phyloP scores from a whole-genome alignment of 2,888 invertebrate genomes.

The Globia sparganii region DNA sequence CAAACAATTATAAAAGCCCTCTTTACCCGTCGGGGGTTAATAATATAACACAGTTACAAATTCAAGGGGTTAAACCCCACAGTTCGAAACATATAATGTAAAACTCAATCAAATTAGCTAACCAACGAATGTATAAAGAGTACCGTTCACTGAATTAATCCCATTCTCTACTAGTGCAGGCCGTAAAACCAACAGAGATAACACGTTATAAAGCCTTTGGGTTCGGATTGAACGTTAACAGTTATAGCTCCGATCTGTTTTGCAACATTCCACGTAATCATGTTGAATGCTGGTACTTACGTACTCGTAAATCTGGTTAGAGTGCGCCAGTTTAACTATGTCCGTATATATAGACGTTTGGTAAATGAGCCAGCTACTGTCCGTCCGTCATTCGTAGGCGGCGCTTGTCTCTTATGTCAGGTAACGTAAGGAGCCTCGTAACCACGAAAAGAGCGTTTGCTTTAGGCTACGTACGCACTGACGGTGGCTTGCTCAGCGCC shows the following conservation, averaged over 20 bases:
- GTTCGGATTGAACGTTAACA: constrained; percentile 64
- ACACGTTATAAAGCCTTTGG: constrained; percentile 57
- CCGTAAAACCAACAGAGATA: constrained; percentile 61
- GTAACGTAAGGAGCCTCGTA: constrained; percentile 13
- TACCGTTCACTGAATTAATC: constrained; percentile 54
- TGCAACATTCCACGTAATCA: constrained; percentile 59
- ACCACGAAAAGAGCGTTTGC: constrained; percentile 11
- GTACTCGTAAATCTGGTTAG: constrained; percentile 56
- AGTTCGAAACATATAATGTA: constrained; percentile 34
- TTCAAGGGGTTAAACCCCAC: constrained; percentile 9
- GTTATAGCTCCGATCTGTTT: constrained; percentile 61
- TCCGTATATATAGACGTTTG: constrained; percentile 36
- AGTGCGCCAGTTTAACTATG: constrained; percentile 41
- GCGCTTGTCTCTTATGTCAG: constrained; percentile 24
- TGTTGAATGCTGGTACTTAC: constrained; percentile 52
- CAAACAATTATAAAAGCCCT: background rate
- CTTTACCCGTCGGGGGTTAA: background rate
- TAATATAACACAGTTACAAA: constrained; percentile 18
- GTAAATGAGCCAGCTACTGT: constrained; percentile 12
- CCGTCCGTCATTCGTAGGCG: constrained; percentile 21
- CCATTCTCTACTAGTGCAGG: constrained; percentile 59
- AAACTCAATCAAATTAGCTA: constrained; percentile 58
- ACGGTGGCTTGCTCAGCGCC: background rate
- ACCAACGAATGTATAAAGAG: constrained; percentile 56
- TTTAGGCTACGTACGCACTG: background rate